Base-by-base conservation (phyloP, 2,113 vertebrate species). In the Todiramphus saurophagus region DNA sequence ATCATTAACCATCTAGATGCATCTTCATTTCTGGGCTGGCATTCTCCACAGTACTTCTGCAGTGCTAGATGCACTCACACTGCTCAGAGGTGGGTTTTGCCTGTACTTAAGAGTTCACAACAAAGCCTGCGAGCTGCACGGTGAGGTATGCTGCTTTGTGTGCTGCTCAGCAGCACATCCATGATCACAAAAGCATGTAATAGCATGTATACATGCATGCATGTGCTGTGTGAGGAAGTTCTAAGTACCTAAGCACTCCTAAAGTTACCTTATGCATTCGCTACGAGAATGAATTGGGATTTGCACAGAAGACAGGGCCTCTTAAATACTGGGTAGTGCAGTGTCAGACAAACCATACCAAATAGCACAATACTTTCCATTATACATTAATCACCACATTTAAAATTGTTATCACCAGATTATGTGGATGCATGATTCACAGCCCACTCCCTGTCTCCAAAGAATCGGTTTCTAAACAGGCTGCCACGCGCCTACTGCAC, bases 401-500 rank as follows among this genome's bases (percentile, higher is more conserved):
- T 97, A 90, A 96, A 97, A 97, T 97, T 97, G 97, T 97, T 97
- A 97, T 98, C 97, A 94, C 97, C 96, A 97, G 97, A 96, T 98
- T 98, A 98, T 97, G 93, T 92, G 97, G 95, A 89, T 91, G 85
- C 90, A 96, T 98, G 98, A 98, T 96, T 98, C 98, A 98, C 91
- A 92, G 94, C 94, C 96, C 97, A 97, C 97, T 98, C 97, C 98
- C 93, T 91, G 96, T 97, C 97, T 97, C 97, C 94, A 92, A 97
- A 95, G 89, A 97, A 97, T 97, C 98, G 96, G 97, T 96, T 98
- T 97, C 96, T 98, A 98, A 98, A 98, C 98, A 98, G 98, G 98
- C 98, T 95, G 98, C 98, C 99, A 99, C 99, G 99, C 98, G 99
- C 98, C 99, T 98, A 92, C 96, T 99, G 98, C 99, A 99, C 99